These are phyloP conservation scores for Labia minor DNA, from an alignment of 2,888 invertebrate species.

Conservation along the genomic window DNA sequence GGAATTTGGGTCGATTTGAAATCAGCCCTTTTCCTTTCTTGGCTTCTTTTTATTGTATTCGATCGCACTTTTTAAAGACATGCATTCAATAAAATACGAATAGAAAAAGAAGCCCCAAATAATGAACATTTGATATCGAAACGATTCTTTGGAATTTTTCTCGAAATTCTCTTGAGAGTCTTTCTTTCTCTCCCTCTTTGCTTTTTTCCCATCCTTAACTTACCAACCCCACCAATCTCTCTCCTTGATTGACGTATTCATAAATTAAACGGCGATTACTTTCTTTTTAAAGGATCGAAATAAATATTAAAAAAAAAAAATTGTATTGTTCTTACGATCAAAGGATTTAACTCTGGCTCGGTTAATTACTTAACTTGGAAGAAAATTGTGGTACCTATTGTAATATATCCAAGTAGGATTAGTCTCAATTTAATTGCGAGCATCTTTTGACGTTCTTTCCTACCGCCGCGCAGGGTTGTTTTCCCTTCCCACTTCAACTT, in stretches of 20 bases:
- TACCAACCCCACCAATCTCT: not conserved
- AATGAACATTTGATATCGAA: conserved; percentile 5
- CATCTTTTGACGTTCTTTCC: not conserved
- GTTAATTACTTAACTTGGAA: conserved; percentile 13
- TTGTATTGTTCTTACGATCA: not conserved
- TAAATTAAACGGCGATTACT: not conserved
- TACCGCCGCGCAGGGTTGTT: not conserved
- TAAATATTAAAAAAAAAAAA: not conserved
- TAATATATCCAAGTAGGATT: not conserved
- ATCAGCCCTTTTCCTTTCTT: not conserved
- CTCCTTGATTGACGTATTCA: conserved; percentile 1
- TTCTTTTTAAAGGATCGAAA: not conserved
- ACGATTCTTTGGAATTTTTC: not conserved
- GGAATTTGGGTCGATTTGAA: not conserved
- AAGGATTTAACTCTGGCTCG: not conserved
- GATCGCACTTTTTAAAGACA: not conserved
- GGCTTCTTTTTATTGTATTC: not conserved
- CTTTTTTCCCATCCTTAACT: not conserved
- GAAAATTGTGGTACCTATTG: not conserved
- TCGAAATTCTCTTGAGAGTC: conserved; percentile 13
- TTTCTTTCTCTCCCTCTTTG: not conserved
- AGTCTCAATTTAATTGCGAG: conserved; percentile 1
- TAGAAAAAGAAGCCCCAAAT: not conserved
- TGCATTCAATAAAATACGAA: not conserved
- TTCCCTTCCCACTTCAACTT: not conserved